A percentile compares a stretch with the other conserved stretches of the same genome.
Conservation (phyloP, 2,797 vertebrate species). For the Gadopsis bispinosus region DNA sequence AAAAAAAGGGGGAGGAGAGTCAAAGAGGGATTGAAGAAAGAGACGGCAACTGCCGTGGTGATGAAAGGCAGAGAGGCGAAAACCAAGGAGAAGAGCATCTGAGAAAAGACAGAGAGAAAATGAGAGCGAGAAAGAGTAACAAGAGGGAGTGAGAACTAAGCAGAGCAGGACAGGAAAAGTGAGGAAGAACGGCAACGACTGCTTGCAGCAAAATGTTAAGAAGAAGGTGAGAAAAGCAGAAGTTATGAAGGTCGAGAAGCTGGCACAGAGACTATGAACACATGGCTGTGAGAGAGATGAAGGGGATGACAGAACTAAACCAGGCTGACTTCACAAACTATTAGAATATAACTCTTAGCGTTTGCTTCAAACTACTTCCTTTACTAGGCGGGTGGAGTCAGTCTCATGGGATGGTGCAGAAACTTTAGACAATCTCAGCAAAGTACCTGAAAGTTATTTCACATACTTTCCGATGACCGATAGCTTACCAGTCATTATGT, state of each 20-base stretch:
- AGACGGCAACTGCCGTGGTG: slow-evolving; percentile 24
- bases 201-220: slow-evolving; percentile 46
- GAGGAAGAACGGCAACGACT: slow-evolving; percentile 17
- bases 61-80: slow-evolving; percentile 50
- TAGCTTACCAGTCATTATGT: slow-evolving; percentile 3
- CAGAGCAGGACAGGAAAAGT: slow-evolving; percentile 34
- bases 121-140: not conserved
- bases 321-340: slow-evolving; percentile 38
- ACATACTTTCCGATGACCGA: slow-evolving; percentile 24
- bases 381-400: slow-evolving; percentile 28
- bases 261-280: slow-evolving; percentile 13
- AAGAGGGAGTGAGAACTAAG: slow-evolving; percentile 30
- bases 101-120: slow-evolving; percentile 25
- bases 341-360: slow-evolving; percentile 21
- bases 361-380: slow-evolving; percentile 49
- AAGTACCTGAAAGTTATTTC: slow-evolving; percentile 48
- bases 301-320: slow-evolving; percentile 40
- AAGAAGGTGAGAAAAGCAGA: slow-evolving; percentile 39
- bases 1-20: slow-evolving; percentile 16
- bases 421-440: slow-evolving; percentile 37
- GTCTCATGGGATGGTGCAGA: slow-evolving; percentile 42
- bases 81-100: slow-evolving; percentile 42
- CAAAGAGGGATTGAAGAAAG: slow-evolving; percentile 30
- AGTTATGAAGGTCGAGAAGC: slow-evolving; percentile 33
- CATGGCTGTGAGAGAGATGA: slow-evolving; percentile 32